Conservation (phyloP, 2,888 invertebrate species). For the Drosophila fungiperda region DNA sequence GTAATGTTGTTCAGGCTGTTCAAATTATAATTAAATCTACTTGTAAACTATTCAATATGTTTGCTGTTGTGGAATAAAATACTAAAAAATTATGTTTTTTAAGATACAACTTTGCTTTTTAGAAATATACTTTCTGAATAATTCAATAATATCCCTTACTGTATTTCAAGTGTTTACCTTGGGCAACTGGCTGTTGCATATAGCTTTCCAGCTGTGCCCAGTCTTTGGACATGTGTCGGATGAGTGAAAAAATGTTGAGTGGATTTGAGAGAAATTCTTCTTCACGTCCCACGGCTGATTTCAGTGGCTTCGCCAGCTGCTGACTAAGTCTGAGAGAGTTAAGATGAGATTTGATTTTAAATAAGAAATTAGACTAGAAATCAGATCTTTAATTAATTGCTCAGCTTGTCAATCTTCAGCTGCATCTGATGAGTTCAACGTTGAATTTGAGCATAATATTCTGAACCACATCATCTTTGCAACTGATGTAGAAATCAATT, state of each 20-base stretch:
- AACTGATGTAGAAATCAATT: too few species aligned
- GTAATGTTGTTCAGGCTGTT: too few species aligned
- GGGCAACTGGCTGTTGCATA: slow-evolving; percentile 32
- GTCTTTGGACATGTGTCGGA: slow-evolving; percentile 50
- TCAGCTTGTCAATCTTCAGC: slow-evolving; percentile 16
- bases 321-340: slow-evolving; percentile 27
- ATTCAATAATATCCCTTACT: neutral
- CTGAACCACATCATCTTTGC: neutral
- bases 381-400: slow-evolving; percentile 13
- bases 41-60: too few species aligned
- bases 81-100: neutral
- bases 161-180: slow-evolving; percentile 29
- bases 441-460: slow-evolving; percentile 28
- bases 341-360: rapidly evolving
- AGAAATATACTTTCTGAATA: neutral
- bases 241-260: slow-evolving; percentile 44
- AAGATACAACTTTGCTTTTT: neutral
- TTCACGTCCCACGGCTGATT: slow-evolving; percentile 24
- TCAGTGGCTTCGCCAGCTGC: slow-evolving; percentile 25
- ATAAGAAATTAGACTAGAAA: too few species aligned
- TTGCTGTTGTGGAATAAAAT: too few species aligned
- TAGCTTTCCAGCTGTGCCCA: slow-evolving; percentile 35
- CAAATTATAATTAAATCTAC: too few species aligned
- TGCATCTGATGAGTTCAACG: slow-evolving; percentile 23
- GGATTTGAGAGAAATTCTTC: slow-evolving; percentile 55